Evolutionary conservation across 2,113 vertebrate genomes (phyloP).

Genomic region (Lasiurus cinereus): DNA sequence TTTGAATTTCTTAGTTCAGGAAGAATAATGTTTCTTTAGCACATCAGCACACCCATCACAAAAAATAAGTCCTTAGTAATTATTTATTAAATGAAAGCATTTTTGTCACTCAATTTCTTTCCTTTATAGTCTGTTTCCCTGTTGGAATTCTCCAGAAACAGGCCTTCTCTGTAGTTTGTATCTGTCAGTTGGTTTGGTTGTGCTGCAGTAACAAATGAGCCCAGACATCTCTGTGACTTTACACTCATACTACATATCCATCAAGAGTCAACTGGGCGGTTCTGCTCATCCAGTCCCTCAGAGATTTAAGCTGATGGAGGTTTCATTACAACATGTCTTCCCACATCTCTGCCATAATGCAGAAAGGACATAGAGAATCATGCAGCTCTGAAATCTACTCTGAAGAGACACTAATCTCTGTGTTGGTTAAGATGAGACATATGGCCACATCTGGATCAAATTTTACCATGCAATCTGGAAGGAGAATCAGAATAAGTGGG

Average conservation of each 20-base stretch:
- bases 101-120: conserved; percentile 26
- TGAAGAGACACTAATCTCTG: background rate
- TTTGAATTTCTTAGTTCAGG: conserved; percentile 42
- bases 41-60: background rate
- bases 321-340: background rate
- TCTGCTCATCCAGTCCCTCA: background rate
- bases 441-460: background rate
- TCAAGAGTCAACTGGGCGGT: background rate
- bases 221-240: background rate
- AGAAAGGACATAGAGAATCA: background rate
- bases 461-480: background rate
- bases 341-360: background rate
- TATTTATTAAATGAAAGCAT: conserved; percentile 3
- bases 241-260: background rate
- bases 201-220: background rate
- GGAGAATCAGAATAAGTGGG: background rate
- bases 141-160: conserved; percentile 2
- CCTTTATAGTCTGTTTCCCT: background rate
- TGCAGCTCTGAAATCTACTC: background rate
- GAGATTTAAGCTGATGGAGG: background rate
- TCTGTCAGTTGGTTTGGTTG: background rate
- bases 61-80: conserved; percentile 39
- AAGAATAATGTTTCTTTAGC: background rate
- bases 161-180: background rate
- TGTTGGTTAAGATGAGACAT: background rate